Evolutionary conservation across 2,797 vertebrate species (phyloP).

Genomic region (Acanthiza pusilla): DNA sequence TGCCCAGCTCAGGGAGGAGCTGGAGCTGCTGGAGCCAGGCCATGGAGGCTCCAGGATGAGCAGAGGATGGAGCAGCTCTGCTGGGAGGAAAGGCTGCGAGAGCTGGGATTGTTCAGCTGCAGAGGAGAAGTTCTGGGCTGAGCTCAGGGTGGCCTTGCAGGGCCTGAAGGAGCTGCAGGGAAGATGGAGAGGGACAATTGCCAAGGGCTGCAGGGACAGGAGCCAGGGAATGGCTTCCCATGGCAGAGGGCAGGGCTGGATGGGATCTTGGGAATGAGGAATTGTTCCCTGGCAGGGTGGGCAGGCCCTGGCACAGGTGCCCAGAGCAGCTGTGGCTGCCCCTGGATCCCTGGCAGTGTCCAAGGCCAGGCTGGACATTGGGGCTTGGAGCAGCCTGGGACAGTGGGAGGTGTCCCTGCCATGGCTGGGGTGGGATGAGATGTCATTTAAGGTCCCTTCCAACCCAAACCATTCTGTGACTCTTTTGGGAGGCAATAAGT

Average conservation of each 20-base stretch:
- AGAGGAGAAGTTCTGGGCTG: not conserved
- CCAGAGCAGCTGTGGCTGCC: not conserved
- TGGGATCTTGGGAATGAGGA: not conserved
- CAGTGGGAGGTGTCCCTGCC: too few species aligned
- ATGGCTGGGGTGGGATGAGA: fast-evolving
- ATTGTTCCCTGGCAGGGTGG: not conserved
- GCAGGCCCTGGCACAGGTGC: not conserved
- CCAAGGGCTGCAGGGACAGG: not conserved
- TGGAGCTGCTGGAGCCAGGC: not conserved
- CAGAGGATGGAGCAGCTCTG: not conserved
- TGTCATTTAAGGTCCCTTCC: not conserved
- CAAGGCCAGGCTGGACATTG: not conserved
- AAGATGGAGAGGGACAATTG: not conserved
- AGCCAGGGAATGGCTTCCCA: not conserved
- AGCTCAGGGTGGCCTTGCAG: not conserved
- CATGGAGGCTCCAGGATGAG: not conserved
- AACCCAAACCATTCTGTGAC: not conserved
- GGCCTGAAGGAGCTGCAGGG: not conserved
- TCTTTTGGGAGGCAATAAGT: not conserved
- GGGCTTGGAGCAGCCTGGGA: not conserved
- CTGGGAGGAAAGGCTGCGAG: not conserved
- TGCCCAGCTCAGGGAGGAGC: not conserved
- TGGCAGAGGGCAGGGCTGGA: not conserved
- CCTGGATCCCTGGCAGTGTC: not conserved
- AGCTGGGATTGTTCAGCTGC: not conserved